These are phyloP conservation scores for Heliocidaris tuberculata DNA, from an alignment of 35 echinoderm and acorn worm species.

Conservation along the genomic window DNA sequence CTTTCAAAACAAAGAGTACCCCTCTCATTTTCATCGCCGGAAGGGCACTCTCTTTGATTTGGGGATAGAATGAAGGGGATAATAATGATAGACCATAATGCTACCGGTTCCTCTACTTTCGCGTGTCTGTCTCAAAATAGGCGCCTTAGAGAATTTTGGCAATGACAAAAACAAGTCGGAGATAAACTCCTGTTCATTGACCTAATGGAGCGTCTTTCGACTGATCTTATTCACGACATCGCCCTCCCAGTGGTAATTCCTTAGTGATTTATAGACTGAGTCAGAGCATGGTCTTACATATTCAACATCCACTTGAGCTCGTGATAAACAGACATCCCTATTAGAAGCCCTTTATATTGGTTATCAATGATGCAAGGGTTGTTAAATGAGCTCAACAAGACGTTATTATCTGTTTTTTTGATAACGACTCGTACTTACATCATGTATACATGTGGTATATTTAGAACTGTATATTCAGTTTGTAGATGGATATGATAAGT, in stretches of 20 bases:
- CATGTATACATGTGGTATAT: too few relatives aligned
- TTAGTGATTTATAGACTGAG: background rate
- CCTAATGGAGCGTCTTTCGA: background rate
- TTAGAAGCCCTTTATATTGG: background rate
- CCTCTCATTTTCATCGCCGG: too few relatives aligned
- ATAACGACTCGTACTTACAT: too few relatives aligned
- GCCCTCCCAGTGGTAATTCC: background rate
- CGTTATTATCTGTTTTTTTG: too few relatives aligned
- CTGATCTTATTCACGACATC: background rate
- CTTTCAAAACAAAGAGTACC: too few relatives aligned
- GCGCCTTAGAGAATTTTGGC: background rate
- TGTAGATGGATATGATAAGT: too few relatives aligned
- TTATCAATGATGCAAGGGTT: background rate
- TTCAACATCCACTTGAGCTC: background rate
- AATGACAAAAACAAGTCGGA: background rate
- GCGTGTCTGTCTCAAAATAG: background rate
- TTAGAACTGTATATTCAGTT: too few relatives aligned
- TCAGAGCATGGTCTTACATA: slow-evolving; percentile 1
- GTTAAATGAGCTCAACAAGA: background rate
- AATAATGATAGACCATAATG: too few relatives aligned
- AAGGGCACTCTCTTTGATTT: too few relatives aligned
- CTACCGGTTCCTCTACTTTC: too few relatives aligned
- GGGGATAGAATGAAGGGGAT: too few relatives aligned
- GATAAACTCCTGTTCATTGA: background rate
- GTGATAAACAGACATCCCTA: background rate